phyloP scores from a whole-genome alignment of 1,140 invertebrate species.

The Coptotermes formosanus region DNA sequence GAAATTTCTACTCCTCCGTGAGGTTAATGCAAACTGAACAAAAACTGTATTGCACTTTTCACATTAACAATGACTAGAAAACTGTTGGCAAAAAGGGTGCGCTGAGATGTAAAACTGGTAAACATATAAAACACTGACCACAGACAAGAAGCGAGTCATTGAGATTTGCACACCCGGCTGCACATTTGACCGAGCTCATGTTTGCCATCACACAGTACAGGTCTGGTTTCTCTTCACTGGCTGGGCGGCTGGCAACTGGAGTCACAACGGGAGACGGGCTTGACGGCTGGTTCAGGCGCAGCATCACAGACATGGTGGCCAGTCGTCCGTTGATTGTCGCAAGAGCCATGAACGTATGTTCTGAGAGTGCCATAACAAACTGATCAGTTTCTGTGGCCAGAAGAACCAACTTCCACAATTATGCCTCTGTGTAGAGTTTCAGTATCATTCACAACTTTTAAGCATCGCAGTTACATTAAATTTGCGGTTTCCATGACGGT shows the following conservation, averaged over 20 bases:
- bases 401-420: too few relatives aligned
- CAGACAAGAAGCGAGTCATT: conserved; percentile 70
- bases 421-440: too few relatives aligned
- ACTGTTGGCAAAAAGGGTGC: neutral
- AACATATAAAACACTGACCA: conserved; percentile 52
- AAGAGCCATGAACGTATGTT: conserved; percentile 66
- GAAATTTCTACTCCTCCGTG: too few relatives aligned
- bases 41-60: neutral
- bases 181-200: conserved; percentile 69
- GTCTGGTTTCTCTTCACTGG: conserved; percentile 51
- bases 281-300: conserved; percentile 54
- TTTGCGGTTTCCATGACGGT: too few relatives aligned
- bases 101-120: neutral
- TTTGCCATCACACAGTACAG: conserved; percentile 61
- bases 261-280: conserved; percentile 47
- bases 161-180: conserved; percentile 69
- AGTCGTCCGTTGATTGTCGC: conserved; percentile 63
- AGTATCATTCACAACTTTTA: too few relatives aligned
- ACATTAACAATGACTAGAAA: neutral
- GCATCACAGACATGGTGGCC: conserved; percentile 61
- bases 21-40: neutral
- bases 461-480: too few relatives aligned
- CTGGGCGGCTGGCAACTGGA: conserved; percentile 41
- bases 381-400: too few relatives aligned
- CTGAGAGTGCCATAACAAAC: conserved; percentile 43